phyloP scores from a whole-genome alignment of 2,888 invertebrate genomes.

The Thera obeliscata region DNA sequence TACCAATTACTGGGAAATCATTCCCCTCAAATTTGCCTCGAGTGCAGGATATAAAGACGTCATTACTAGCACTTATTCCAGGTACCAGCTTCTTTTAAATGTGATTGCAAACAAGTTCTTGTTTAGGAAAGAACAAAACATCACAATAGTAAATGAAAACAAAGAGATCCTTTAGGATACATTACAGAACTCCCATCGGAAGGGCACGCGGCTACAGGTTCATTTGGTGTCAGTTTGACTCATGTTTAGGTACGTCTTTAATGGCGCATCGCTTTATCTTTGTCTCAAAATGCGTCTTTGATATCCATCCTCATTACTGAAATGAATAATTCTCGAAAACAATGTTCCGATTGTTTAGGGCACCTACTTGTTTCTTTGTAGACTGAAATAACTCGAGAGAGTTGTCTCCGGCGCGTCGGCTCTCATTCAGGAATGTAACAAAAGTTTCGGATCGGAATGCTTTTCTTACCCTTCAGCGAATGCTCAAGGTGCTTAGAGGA shows the following conservation, averaged over 20 bases:
- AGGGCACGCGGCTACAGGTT: conserved; percentile 4
- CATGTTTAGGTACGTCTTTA: conserved; percentile 15
- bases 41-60: neutral
- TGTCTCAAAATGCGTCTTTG: conserved; percentile 25
- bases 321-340: conserved; percentile 16
- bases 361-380: conserved; percentile 15
- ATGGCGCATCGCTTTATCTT: conserved; percentile 25
- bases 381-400: conserved; percentile 19
- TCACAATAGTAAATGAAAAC: conserved; percentile 12
- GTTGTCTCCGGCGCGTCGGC: neutral
- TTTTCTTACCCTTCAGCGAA: conserved; percentile 15
- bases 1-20: too few relatives aligned
- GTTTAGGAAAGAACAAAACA: neutral
- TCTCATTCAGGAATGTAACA: conserved; percentile 16
- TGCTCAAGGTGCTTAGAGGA: conserved; percentile 8
- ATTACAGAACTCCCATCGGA: conserved; percentile 6
- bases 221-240: conserved; percentile 19
- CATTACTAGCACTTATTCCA: neutral
- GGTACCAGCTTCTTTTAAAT: too few relatives aligned
- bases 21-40: too few relatives aligned
- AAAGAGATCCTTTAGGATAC: conserved; percentile 17
- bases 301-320: conserved; percentile 21
- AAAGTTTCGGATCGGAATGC: conserved; percentile 13
- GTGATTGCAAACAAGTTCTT: too few relatives aligned
- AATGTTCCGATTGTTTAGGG: conserved; percentile 6